Base-by-base conservation (phyloP, 1,140 invertebrate genomes). In the Drosophila teissieri region DNA sequence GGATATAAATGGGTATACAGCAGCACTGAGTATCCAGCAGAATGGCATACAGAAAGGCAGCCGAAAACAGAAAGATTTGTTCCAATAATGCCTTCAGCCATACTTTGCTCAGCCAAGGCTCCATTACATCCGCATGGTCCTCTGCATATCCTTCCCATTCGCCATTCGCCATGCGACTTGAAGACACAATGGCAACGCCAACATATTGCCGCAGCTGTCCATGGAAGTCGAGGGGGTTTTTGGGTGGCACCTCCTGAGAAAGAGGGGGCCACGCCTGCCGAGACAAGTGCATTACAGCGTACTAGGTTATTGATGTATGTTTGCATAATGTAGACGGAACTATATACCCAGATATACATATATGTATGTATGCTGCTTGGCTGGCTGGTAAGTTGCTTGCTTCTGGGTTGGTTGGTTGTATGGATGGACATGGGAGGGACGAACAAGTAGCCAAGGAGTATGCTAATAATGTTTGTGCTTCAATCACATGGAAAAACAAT, bases 401-500 rank as follows among this genome's bases (percentile, higher is more conserved):
- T 45, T 17, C 7, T 19, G 19, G 17, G 17, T 2, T 45, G 42
- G 12, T 0, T 45, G 36, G 31, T 14, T 19, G 27, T 6, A 8
- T 17, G 63, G 34, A 14, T 39, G 19, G 31, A 22, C 37, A 22
- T 44, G 36, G 73, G 36, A 31, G 40, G 52, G 40, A n/a, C 22
- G 24, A 27, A 44, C 60, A 60, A 56, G 69, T 53, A 51, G 46
- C 39, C 45, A 17, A 46, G 49, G 40, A 64, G 57, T 70, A 80
- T 80, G 79, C 79, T 77, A 88, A 88, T 88, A 76, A 88, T 82
- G 79, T 83, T 88, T 88, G 63, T 79, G 67, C 73, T 77, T 70
- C 79, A 88, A 82, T 82, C 79, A 77, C 67, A 88, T 80, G 83
- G 83, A 88, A 88, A 78, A 88, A 82, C 75, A 86, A 82, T 88